A percentile compares a stretch with the other conserved stretches of the same genome.
These are phyloP conservation scores for Apoda limacodes DNA, from an alignment of 2,888 invertebrate genomes.

Conservation along the genomic window DNA sequence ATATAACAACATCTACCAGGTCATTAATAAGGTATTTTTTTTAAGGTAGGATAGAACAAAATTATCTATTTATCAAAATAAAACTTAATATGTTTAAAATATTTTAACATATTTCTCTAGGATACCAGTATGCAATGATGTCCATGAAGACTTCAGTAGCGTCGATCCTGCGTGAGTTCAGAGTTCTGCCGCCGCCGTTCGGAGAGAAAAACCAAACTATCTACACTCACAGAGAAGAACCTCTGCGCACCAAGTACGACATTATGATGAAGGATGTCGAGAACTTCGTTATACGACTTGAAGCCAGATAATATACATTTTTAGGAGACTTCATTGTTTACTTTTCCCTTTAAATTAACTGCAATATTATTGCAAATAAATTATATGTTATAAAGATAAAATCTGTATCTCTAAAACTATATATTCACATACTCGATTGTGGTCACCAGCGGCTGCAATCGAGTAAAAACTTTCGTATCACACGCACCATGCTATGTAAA, in stretches of 20 bases:
- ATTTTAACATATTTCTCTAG: conserved; percentile 14
- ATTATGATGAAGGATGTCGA: conserved; percentile 28
- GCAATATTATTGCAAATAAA: no score
- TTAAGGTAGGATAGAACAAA: neutral
- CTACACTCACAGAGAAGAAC: conserved; percentile 5
- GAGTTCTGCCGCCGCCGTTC: conserved; percentile 15
- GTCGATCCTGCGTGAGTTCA: conserved; percentile 24
- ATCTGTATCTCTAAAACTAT: no score
- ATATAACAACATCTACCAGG: neutral
- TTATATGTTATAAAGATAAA: no score
- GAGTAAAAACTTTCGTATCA: no score
- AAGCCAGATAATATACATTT: no score
- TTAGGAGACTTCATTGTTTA: no score
- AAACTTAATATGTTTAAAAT: no score
- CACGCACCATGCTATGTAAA: no score
- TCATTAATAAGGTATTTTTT: neutral
- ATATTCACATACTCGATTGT: no score
- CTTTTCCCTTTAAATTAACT: no score
- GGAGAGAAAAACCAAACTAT: neutral
- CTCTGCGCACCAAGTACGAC: conserved; percentile 23
- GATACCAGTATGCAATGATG: conserved; percentile 25
- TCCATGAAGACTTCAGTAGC: conserved; percentile 29
- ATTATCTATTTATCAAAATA: no score
- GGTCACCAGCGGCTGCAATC: no score
- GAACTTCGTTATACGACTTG: conserved; percentile 22